Percentiles rank a stretch among this genome's conserved stretches.
These are phyloP conservation scores for Vanessa tameamea DNA, from an alignment of 1,140 invertebrate genomes.

Conservation along the genomic window DNA sequence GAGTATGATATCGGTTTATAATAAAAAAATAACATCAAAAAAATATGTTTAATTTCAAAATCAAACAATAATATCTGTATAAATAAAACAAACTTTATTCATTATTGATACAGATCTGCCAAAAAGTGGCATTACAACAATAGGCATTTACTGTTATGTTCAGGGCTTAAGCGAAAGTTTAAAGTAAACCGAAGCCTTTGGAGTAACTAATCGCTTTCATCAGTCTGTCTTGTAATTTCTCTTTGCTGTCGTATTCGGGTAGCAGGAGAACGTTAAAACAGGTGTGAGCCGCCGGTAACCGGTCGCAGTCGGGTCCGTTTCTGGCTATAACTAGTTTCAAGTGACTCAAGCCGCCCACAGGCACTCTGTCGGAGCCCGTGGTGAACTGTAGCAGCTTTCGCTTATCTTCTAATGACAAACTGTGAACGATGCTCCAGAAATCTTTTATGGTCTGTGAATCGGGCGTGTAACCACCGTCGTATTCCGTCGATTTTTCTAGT, in stretches of 20 bases:
- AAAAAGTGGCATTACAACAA: conserved; percentile 50
- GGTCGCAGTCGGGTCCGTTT: conserved; percentile 89
- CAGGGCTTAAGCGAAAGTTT: conserved; percentile 55
- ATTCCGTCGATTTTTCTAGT: conserved; percentile 94
- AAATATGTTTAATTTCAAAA: conserved; percentile 19
- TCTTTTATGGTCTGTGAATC: conserved; percentile 92
- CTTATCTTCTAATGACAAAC: conserved; percentile 90
- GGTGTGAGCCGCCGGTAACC: conserved; percentile 93
- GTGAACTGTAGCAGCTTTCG: conserved; percentile 95
- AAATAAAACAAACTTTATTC: conserved; percentile 73
- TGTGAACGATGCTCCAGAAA: conserved; percentile 98
- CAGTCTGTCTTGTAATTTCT: conserved; percentile 92
- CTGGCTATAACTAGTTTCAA: conserved; percentile 91
- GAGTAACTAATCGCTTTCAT: conserved; percentile 95
- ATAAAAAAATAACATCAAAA: no score
- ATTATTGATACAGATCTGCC: conserved; percentile 55
- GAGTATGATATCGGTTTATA: no score
- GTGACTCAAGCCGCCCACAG: conserved; percentile 94
- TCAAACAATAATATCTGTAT: conserved; percentile 43
- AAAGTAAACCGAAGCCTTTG: conserved; percentile 93
- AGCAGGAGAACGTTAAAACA: conserved; percentile 98
- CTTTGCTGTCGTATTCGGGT: conserved; percentile 92
- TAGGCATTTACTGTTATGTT: conserved; percentile 35
- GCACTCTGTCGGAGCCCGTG: conserved; percentile 96
- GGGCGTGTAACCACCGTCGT: conserved; percentile 94